A percentile compares a stretch with the other conserved stretches of the same genome.
phyloP scores from a whole-genome alignment of 2,113 vertebrate genomes.

The Callospermophilus lateralis region DNA sequence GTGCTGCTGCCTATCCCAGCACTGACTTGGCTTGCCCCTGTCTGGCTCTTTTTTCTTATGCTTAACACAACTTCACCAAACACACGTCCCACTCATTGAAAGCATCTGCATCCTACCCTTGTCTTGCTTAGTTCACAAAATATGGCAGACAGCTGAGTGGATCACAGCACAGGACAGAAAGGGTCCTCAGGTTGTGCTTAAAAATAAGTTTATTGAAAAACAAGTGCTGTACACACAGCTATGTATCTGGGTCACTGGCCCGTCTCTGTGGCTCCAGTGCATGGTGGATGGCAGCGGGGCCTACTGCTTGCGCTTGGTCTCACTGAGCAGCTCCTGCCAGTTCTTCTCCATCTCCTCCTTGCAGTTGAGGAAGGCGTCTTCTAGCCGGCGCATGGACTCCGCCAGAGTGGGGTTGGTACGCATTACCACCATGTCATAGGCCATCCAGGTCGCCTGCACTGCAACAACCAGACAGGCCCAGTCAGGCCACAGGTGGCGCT shows the following conservation, averaged over 20 bases:
- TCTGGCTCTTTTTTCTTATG: neutral
- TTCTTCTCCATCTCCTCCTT: conserved; percentile 88
- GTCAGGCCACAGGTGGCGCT: neutral
- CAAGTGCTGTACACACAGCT: neutral
- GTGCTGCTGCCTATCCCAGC: no score
- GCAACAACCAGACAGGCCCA: conserved; percentile 66
- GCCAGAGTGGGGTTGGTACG: conserved; percentile 88
- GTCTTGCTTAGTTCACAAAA: neutral
- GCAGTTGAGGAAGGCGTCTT: conserved; percentile 88
- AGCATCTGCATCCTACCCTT: neutral
- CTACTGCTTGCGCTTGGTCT: conserved; percentile 72
- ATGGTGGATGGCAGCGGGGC: neutral
- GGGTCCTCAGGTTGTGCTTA: neutral
- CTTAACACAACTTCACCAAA: neutral
- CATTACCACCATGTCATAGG: conserved; percentile 90
- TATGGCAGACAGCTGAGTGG: neutral
- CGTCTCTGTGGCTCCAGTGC: neutral
- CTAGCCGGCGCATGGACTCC: conserved; percentile 85
- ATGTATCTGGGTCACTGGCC: neutral
- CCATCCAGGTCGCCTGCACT: conserved; percentile 93
- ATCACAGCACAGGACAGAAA: neutral
- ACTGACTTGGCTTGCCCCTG: neutral
- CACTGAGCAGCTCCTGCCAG: conserved; percentile 79
- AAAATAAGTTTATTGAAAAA: conserved; percentile 78
- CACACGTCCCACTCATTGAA: neutral